phyloP scores from a whole-genome alignment of 2,797 vertebrate genomes.

The Coreius guichenoti region DNA sequence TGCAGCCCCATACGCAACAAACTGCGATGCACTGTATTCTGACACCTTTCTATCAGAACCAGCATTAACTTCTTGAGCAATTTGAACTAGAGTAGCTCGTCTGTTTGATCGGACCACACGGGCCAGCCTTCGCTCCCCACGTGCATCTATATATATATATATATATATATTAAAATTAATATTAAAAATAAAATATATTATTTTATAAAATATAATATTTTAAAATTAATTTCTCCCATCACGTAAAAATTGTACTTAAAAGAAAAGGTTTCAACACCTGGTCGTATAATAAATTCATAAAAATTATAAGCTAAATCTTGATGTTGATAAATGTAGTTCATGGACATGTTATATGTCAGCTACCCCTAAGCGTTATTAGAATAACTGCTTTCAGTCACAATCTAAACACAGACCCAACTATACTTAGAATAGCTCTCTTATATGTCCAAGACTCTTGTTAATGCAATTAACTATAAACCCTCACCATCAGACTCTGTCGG shows the following conservation, averaged over 20 bases:
- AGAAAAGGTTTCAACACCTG: not conserved
- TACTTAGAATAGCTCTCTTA: slow-evolving; percentile 65
- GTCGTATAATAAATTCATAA: not conserved
- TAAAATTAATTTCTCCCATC: not conserved
- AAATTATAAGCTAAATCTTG: not conserved
- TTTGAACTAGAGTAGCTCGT: too few relatives aligned
- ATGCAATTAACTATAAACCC: slow-evolving; percentile 70
- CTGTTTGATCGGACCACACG: too few relatives aligned
- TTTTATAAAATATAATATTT: too few relatives aligned
- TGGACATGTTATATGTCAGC: not conserved
- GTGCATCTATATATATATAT: too few relatives aligned
- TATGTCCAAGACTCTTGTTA: slow-evolving; percentile 63
- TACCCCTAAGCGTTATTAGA: not conserved
- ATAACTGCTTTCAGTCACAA: slow-evolving; percentile 41
- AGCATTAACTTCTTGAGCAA: too few relatives aligned
- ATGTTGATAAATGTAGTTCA: not conserved
- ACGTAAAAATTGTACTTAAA: not conserved
- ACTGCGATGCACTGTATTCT: too few relatives aligned
- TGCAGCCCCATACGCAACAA: too few relatives aligned
- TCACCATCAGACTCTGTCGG: slow-evolving; percentile 54
- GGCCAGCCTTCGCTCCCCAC: too few relatives aligned
- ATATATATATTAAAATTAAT: too few relatives aligned
- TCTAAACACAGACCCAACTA: slow-evolving; percentile 58
- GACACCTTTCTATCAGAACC: too few relatives aligned
- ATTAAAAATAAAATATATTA: too few relatives aligned